Conservation (phyloP, 1,140 invertebrate genomes). For the Brachionus rubens region DNA sequence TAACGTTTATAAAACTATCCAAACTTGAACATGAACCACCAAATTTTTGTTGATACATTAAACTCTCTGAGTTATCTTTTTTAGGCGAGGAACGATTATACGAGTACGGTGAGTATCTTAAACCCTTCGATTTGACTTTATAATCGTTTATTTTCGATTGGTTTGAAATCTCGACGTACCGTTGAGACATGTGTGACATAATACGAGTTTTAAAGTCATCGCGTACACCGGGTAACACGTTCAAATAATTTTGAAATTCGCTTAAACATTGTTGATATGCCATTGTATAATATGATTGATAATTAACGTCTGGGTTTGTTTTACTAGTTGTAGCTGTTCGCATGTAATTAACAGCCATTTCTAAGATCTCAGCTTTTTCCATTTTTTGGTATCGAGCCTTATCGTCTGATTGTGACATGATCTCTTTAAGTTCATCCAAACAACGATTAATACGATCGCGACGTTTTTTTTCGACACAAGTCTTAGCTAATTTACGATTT, state of each 20-base stretch:
- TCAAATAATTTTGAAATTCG: conserved; percentile 44
- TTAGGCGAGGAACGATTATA: not conserved
- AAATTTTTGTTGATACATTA: conserved; percentile 2
- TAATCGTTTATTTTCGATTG: not conserved
- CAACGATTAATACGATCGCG: conserved; percentile 46
- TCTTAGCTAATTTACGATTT: conserved; percentile 45
- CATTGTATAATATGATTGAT: conserved; percentile 12
- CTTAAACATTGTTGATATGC: conserved; percentile 26
- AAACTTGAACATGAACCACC: conserved; percentile 23
- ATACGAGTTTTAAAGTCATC: conserved; percentile 21
- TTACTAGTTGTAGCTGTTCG: not conserved
- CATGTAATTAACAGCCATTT: conserved; percentile 46
- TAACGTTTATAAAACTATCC: conserved; percentile 15
- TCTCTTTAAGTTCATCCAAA: conserved; percentile 44
- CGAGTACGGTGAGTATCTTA: conserved; percentile 9
- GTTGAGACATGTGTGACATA: conserved; percentile 3
- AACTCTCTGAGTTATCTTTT: not conserved
- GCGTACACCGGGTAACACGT: not conserved
- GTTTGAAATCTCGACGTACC: not conserved
- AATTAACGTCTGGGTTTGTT: not conserved
- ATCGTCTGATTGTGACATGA: conserved; percentile 42
- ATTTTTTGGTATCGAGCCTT: conserved; percentile 47
- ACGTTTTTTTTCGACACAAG: conserved; percentile 47
- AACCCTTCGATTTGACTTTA: not conserved
- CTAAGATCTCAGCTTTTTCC: conserved; percentile 47